phyloP scores from a whole-genome alignment of 2,888 invertebrate species.

The Mimachlamys varia region DNA sequence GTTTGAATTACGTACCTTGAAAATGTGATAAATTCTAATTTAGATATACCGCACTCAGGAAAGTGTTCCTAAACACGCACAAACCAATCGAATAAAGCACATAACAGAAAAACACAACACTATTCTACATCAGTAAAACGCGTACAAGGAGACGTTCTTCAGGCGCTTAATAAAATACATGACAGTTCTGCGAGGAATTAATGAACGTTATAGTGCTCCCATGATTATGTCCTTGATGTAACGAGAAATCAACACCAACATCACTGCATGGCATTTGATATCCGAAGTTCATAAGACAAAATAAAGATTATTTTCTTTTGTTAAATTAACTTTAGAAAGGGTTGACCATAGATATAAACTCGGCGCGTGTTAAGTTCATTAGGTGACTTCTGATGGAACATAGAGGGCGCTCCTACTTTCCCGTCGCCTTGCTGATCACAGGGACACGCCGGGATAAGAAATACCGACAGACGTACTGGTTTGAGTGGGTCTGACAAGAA shows the following conservation, averaged over 20 bases:
- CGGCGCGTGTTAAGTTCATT: slow-evolving; percentile 26
- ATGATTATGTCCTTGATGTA: background rate
- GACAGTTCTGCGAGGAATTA: background rate
- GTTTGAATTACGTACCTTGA: slow-evolving; percentile 34
- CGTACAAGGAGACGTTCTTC: background rate
- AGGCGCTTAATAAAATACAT: slow-evolving; percentile 18
- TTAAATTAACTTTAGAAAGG: slow-evolving; percentile 21
- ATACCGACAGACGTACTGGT: background rate
- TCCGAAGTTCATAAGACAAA: slow-evolving; percentile 16
- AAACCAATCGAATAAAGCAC: slow-evolving; percentile 33
- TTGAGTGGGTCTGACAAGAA: background rate
- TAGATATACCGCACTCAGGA: slow-evolving; percentile 34
- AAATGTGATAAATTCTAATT: slow-evolving; percentile 36
- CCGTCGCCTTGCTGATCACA: background rate
- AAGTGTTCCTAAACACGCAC: slow-evolving; percentile 22
- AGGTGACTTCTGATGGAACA: background rate
- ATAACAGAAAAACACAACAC: slow-evolving; percentile 31
- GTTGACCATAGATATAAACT: slow-evolving; percentile 31
- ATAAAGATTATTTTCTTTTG: slow-evolving; percentile 10
- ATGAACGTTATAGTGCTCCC: slow-evolving; percentile 22
- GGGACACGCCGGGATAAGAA: background rate
- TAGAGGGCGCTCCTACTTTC: background rate
- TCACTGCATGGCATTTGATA: slow-evolving; percentile 15
- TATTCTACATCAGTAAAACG: slow-evolving; percentile 31
- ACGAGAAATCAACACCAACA: slow-evolving; percentile 13